Evolutionary conservation across 1,140 invertebrate species (phyloP), one percentile per base, ranked within the genome.

Genomic region (Neodiprion pinetum): DNA sequence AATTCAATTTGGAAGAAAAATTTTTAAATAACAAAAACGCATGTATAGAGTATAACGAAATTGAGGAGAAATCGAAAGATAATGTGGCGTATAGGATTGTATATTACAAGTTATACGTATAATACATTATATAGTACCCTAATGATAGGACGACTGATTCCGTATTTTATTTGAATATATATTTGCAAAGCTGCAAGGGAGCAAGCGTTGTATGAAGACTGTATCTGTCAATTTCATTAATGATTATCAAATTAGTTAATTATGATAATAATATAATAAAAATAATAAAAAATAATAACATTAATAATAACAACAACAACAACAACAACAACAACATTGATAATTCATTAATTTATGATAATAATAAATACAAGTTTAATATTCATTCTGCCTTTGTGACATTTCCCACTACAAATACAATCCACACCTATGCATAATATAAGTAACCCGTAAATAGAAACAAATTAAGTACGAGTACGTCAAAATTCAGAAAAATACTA

Each of bases 221-320:
- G 86, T 85, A 86, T 84, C 85, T 72, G 86, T 88, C 86, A 88
- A 88, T 88, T 87, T 88, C 83, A 82, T 85, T 86, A 85, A 86
- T 83, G 67, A 82, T 80, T 81, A 84, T 86, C 84, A 81, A 83
- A 78, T 84, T 84, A 85, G 75, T 76, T 74, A 79, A 48, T 61
- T 23, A 67, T 14, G 75, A 73, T 12, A 67, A 28, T 66, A 66
- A 47, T 72, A 23, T 47, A 72, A 72, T 65, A 73, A 73, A 68
- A 73, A 73, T 9, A 17, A 70, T 28, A 48, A 70, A 48, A 70
- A 70, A 70, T 48, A 48, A 67, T 21, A n/a, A 21, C 17, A 10
- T 67, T 73, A 69, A 28, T 8, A 69, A 12, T 69, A 69, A 53
- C 5, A 50, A 70, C 8, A 47, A 23, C 21, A 23, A 11, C 11